Conservation (phyloP, 2,113 vertebrate genomes). For the Propithecus coquereli region DNA sequence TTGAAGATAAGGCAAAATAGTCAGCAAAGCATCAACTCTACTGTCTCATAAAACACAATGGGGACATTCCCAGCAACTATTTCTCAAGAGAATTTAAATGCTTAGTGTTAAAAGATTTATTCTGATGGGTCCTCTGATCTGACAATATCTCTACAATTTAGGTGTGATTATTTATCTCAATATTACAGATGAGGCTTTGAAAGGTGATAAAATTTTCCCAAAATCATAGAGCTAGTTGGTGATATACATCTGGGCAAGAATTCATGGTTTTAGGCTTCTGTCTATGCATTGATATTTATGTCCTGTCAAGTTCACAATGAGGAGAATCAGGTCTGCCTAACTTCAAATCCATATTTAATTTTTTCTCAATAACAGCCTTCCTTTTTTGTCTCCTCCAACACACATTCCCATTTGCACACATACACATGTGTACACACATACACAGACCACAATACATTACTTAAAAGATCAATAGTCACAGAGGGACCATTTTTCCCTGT, state of each 20-base stretch:
- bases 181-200: not conserved
- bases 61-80: not conserved
- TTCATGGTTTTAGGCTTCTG: not conserved
- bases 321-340: not conserved
- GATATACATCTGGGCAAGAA: not conserved
- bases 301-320: not conserved
- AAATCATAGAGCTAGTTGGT: not conserved
- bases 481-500: not conserved
- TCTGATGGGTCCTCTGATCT: not conserved
- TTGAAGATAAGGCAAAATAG: not conserved
- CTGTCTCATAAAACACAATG: not conserved
- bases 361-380: not conserved
- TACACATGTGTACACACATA: not conserved
- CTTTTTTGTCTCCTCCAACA: not conserved
- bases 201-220: not conserved
- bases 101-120: not conserved
- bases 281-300: not conserved
- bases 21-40: not conserved
- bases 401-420: not conserved
- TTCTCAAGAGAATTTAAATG: not conserved
- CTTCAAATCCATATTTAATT: not conserved
- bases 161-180: not conserved
- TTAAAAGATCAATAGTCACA: conserved; percentile 3
- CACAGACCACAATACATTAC: not conserved
- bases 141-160: not conserved